Evolutionary conservation across 2,113 vertebrate species (phyloP).

Genomic region (Phoenicopterus ruber): DNA sequence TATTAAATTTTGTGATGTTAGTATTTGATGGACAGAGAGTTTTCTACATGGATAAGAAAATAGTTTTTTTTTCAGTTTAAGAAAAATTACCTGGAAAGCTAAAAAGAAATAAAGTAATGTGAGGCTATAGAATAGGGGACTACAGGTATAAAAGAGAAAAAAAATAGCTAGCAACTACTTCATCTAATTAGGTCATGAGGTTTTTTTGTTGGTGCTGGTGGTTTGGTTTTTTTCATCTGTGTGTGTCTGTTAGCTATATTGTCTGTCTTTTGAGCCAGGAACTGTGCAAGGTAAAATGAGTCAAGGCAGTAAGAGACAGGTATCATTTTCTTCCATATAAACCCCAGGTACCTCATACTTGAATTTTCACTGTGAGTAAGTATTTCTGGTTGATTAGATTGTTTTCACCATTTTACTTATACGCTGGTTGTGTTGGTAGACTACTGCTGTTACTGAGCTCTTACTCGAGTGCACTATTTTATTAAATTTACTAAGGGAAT

Average conservation of each 20-base stretch:
- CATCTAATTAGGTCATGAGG: not conserved
- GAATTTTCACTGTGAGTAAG: conserved; percentile 19
- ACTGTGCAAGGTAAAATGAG: conserved; percentile 1
- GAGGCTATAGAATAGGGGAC: not conserved
- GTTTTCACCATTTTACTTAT: conserved; percentile 3
- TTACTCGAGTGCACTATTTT: not conserved
- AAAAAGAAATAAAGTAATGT: not conserved
- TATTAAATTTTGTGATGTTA: not conserved
- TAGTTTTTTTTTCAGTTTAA: not conserved
- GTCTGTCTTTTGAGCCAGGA: conserved; percentile 22
- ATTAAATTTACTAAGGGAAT: not conserved
- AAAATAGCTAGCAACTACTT: conserved; percentile 13
- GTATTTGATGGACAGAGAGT: not conserved
- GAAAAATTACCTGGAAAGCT: not conserved
- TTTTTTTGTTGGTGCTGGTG: too few species aligned
- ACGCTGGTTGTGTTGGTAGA: not conserved
- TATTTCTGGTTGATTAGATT: not conserved
- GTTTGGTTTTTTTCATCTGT: too few species aligned
- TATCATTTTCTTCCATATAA: conserved; percentile 28
- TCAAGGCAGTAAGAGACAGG: not conserved
- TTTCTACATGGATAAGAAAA: not conserved
- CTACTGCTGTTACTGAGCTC: not conserved
- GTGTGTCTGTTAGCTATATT: not conserved
- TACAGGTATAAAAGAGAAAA: not conserved
- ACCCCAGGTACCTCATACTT: not conserved